These are phyloP conservation scores for Platysteira castanea DNA, from an alignment of 2,113 vertebrate species.

Conservation along the genomic window DNA sequence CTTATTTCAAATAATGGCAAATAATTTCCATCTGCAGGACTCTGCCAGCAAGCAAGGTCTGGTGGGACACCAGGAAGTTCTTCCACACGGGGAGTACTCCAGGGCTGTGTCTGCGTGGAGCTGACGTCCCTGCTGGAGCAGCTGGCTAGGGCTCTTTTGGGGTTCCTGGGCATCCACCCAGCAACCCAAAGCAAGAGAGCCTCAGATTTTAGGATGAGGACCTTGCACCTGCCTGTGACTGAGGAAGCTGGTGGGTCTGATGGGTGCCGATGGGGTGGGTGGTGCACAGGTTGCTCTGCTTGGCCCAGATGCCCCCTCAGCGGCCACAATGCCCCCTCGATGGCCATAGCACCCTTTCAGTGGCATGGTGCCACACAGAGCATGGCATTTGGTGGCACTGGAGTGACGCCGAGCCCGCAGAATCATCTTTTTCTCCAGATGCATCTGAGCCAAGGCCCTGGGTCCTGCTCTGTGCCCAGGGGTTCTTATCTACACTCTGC, in stretches of 20 bases:
- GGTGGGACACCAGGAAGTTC: neutral
- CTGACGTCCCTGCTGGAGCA: neutral
- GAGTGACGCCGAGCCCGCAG: neutral
- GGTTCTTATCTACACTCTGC: neutral
- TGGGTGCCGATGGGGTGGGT: neutral
- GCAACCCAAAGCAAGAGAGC: neutral
- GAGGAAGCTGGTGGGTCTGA: neutral
- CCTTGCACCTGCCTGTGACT: accelerated
- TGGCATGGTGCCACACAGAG: neutral
- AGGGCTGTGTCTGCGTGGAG: neutral
- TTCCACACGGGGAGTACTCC: neutral
- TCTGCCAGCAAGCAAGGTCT: neutral
- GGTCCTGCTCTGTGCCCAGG: neutral
- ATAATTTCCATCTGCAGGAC: neutral
- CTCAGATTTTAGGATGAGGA: neutral
- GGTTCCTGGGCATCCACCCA: neutral
- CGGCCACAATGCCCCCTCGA: neutral
- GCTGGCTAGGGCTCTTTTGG: neutral
- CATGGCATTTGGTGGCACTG: neutral
- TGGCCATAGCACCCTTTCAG: too few species aligned
- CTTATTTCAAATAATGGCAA: neutral
- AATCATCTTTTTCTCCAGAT: neutral
- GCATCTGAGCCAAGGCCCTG: neutral
- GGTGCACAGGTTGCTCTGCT: neutral
- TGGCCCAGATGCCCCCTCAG: neutral